These are phyloP conservation scores for Chymomyza procnemis DNA, from an alignment of 2,888 invertebrate genomes.

Conservation along the genomic window DNA sequence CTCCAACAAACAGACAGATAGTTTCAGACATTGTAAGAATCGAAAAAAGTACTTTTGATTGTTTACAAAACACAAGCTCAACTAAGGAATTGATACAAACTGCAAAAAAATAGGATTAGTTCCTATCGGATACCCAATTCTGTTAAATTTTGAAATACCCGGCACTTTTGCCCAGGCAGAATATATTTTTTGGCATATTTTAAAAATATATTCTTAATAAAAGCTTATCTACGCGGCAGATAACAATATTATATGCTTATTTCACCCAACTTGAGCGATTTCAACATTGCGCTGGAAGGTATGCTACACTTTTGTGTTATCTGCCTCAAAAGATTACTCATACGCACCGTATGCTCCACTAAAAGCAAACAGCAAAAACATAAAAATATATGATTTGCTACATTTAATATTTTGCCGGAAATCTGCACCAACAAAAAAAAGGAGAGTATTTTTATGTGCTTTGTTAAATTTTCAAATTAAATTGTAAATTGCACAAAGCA, in stretches of 20 bases:
- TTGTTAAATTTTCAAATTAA: constrained; percentile 53
- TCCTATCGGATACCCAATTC: no score
- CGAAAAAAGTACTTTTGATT: no score
- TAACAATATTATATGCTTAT: not conserved
- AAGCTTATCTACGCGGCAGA: no score
- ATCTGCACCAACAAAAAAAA: not conserved
- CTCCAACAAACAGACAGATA: no score
- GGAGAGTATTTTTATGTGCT: constrained; percentile 39
- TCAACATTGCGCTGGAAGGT: not conserved
- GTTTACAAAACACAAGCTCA: no score
- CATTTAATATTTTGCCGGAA: not conserved
- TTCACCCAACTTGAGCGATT: not conserved
- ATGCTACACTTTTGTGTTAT: constrained; percentile 1
- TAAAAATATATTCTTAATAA: no score
- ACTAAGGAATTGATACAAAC: no score
- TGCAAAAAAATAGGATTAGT: no score
- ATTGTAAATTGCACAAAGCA: constrained; percentile 47
- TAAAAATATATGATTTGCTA: constrained; percentile 26
- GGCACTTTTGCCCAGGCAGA: no score
- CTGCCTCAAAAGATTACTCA: constrained; percentile 33
- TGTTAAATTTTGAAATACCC: no score
- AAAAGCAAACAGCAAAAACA: constrained; percentile 1
- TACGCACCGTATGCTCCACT: constrained; percentile 31
- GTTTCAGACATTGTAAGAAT: no score
- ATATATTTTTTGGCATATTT: no score